These are phyloP conservation scores for Thamnophis sirtalis DNA, from an alignment of 2,113 vertebrate species.

Conservation along the genomic window DNA sequence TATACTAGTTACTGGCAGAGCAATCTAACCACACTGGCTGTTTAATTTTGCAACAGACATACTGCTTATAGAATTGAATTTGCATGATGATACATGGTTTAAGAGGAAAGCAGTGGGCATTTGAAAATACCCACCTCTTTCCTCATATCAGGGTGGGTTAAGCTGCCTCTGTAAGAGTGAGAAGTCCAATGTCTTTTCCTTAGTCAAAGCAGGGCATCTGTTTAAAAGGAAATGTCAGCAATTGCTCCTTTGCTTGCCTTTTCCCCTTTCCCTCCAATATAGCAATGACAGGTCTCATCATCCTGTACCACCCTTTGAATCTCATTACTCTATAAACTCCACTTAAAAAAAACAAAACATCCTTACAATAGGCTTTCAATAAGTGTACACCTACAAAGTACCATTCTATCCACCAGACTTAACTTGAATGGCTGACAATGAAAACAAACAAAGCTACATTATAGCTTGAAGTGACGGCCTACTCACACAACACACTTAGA, in stretches of 20 bases:
- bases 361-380: not conserved
- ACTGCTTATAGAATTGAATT: not conserved
- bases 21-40: not conserved
- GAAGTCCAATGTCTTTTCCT: not conserved
- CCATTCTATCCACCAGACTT: not conserved
- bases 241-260: not conserved
- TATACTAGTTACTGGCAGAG: conserved; percentile 26
- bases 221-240: not conserved
- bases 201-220: not conserved
- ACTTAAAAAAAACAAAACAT: not conserved
- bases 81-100: not conserved
- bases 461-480: not conserved
- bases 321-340: not conserved
- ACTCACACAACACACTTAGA: not conserved
- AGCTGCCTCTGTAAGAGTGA: not conserved
- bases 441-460: not conserved
- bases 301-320: not conserved
- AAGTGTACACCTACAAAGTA: not conserved
- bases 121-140: too few species aligned
- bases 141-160: not conserved
- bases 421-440: not conserved
- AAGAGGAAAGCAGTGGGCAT: not conserved
- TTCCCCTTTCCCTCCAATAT: not conserved
- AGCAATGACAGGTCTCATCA: not conserved
- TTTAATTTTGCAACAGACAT: conserved; percentile 10